These are phyloP conservation scores for Orgyia antiqua DNA, from an alignment of 2,888 invertebrate genomes.

Conservation along the genomic window DNA sequence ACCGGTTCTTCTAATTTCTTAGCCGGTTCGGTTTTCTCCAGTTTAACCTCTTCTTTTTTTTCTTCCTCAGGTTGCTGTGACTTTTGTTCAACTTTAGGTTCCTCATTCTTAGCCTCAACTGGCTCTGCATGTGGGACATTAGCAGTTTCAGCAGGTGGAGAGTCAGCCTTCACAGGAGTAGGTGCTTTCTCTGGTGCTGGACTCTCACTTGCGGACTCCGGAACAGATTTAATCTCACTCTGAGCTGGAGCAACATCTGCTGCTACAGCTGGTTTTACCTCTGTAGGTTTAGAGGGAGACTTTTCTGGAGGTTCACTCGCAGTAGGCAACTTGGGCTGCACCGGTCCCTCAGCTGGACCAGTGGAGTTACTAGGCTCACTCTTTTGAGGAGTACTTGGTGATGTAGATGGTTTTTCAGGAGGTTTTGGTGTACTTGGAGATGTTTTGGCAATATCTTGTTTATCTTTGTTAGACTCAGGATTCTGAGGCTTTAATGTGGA, in stretches of 20 bases:
- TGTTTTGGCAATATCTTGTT: constrained; percentile 64
- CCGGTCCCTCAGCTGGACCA: constrained; percentile 41
- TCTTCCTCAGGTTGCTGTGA: constrained; percentile 27
- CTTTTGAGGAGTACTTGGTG: constrained; percentile 56
- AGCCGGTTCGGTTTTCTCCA: constrained; percentile 31
- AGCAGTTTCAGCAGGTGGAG: constrained; percentile 36
- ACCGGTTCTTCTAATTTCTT: constrained; percentile 20
- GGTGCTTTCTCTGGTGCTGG: constrained; percentile 46
- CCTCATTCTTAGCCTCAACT: constrained; percentile 49
- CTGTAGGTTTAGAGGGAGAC: constrained; percentile 57
- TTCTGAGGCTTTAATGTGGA: constrained; percentile 55
- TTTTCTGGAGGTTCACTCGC: constrained; percentile 61
- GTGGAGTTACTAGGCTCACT: constrained; percentile 41
- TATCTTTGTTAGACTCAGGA: constrained; percentile 59
- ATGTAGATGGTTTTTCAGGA: constrained; percentile 52
- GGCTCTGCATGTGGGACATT: constrained; percentile 41
- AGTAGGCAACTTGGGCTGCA: constrained; percentile 56
- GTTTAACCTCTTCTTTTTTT: constrained; percentile 40
- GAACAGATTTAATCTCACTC: constrained; percentile 59
- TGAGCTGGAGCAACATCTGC: constrained; percentile 63
- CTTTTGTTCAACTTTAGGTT: constrained; percentile 33
- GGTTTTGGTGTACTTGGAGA: constrained; percentile 69
- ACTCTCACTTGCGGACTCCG: constrained; percentile 60
- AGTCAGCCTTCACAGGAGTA: constrained; percentile 39
- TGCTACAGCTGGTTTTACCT: constrained; percentile 53